These are phyloP conservation scores for Cryptocephalus moraei DNA, from an alignment of 2,888 invertebrate species.

Conservation along the genomic window DNA sequence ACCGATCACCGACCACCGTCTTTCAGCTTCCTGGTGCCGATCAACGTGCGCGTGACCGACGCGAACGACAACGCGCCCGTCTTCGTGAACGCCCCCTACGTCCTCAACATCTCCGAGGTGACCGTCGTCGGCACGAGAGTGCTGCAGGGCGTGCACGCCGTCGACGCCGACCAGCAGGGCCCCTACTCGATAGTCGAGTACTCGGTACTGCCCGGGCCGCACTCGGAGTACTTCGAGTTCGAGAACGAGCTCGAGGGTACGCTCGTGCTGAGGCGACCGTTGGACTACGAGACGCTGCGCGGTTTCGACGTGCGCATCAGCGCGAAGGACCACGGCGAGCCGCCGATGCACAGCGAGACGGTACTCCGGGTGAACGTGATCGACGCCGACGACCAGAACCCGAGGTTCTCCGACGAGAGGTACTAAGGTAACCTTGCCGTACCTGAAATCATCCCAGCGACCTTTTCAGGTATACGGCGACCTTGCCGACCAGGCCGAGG, in stretches of 20 bases:
- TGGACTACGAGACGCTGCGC: constrained; percentile 73
- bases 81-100: constrained; percentile 73
- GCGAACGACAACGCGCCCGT: constrained; percentile 84
- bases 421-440: neutral
- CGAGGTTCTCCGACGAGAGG: constrained; percentile 65
- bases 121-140: constrained; percentile 60
- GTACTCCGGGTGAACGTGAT: constrained; percentile 66
- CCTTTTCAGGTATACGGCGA: constrained; percentile 48
- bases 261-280: constrained; percentile 63
- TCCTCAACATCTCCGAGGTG: constrained; percentile 75
- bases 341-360: constrained; percentile 68
- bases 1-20: too few relatives aligned
- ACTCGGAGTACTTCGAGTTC: constrained; percentile 73
- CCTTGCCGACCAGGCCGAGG: constrained; percentile 51
- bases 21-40: constrained; percentile 57
- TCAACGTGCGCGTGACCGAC: constrained; percentile 78
- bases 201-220: constrained; percentile 66
- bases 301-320: constrained; percentile 68
- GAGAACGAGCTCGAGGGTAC: constrained; percentile 79
- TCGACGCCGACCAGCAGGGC: constrained; percentile 79
- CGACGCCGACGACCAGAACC: constrained; percentile 89
- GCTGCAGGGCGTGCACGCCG: constrained; percentile 65
- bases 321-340: constrained; percentile 72
- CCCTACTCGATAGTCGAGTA: constrained; percentile 79
- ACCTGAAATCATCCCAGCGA: neutral